A percentile compares a stretch with the other conserved stretches of the same genome.
Conservation (phyloP, 2,888 invertebrate species). For the Tiphia femorata region DNA sequence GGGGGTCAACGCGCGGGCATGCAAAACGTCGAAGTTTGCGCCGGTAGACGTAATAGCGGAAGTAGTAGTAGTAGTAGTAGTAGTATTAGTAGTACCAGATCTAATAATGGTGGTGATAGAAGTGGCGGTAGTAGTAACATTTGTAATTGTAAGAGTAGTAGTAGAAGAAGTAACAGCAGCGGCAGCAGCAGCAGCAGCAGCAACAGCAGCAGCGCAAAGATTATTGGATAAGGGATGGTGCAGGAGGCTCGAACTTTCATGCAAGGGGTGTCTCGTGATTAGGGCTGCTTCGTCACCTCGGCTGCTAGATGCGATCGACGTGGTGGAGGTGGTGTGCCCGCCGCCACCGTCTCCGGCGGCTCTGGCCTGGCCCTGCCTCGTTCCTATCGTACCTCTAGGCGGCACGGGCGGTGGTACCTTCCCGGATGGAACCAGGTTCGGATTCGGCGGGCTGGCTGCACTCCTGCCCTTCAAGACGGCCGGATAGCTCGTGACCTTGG, state of each 20-base stretch:
- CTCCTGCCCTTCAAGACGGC: conserved; percentile 79
- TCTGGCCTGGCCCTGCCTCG: conserved; percentile 39
- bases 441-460: conserved; percentile 70
- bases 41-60: conserved; percentile 5
- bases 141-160: neutral
- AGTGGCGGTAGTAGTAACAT: conserved; percentile 13
- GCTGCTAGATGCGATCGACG: conserved; percentile 53
- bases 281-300: conserved; percentile 63
- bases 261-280: conserved; percentile 51
- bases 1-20: conserved; percentile 27
- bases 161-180: neutral
- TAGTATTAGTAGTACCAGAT: conserved; percentile 22
- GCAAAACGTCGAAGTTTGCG: conserved; percentile 18
- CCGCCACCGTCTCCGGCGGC: conserved; percentile 48
- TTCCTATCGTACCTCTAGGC: conserved; percentile 75
- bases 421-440: conserved; percentile 72
- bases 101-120: conserved; percentile 12
- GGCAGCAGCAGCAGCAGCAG: neutral
- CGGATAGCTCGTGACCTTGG: conserved; percentile 74
- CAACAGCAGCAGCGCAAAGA: conserved; percentile 18
- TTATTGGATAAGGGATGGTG: conserved; percentile 32
- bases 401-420: conserved; percentile 91
- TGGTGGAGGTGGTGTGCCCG: conserved; percentile 38
- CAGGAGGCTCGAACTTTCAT: conserved; percentile 50
- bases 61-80: conserved; percentile 12